These are phyloP conservation scores for Drosophila nigromelanica DNA, from an alignment of 1,140 invertebrate species.

Conservation along the genomic window DNA sequence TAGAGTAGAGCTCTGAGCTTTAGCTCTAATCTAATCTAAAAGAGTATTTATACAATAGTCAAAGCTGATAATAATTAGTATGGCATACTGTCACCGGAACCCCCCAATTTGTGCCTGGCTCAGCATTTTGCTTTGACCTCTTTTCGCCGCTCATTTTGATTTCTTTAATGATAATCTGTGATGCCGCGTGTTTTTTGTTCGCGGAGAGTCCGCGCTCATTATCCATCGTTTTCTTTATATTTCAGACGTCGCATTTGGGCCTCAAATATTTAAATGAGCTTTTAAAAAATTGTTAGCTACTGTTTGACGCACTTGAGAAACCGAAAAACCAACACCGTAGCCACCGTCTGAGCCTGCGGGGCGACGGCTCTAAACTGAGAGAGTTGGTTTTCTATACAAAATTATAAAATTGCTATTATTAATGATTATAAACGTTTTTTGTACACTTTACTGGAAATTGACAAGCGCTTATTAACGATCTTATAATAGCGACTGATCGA, in stretches of 20 bases:
- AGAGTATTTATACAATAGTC: too few species aligned
- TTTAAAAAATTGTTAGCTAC: constrained; percentile 76
- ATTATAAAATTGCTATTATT: constrained; percentile 82
- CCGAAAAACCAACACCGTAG: constrained; percentile 11
- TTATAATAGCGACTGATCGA: constrained; percentile 76
- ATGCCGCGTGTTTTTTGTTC: not conserved
- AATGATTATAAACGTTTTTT: constrained; percentile 82
- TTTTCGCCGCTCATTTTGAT: constrained; percentile 35
- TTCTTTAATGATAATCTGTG: constrained; percentile 24
- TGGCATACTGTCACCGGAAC: constrained; percentile 1
- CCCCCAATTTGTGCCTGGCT: constrained; percentile 13
- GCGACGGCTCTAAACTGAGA: constrained; percentile 8
- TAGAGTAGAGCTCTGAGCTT: too few species aligned
- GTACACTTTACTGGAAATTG: constrained; percentile 74
- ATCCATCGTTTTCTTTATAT: constrained; percentile 29
- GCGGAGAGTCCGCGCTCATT: constrained; percentile 28
- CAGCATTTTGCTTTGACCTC: constrained; percentile 22
- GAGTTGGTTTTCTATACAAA: constrained; percentile 60
- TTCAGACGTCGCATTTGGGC: constrained; percentile 13
- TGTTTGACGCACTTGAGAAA: constrained; percentile 72
- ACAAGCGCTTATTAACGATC: constrained; percentile 82
- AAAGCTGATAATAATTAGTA: too few species aligned
- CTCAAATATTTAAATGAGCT: constrained; percentile 66
- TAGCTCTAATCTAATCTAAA: too few species aligned
- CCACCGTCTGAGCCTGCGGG: constrained; percentile 17